These are phyloP conservation scores for Rhynchopsitta pachyrhyncha DNA, from an alignment of 2,113 vertebrate genomes.

Conservation along the genomic window DNA sequence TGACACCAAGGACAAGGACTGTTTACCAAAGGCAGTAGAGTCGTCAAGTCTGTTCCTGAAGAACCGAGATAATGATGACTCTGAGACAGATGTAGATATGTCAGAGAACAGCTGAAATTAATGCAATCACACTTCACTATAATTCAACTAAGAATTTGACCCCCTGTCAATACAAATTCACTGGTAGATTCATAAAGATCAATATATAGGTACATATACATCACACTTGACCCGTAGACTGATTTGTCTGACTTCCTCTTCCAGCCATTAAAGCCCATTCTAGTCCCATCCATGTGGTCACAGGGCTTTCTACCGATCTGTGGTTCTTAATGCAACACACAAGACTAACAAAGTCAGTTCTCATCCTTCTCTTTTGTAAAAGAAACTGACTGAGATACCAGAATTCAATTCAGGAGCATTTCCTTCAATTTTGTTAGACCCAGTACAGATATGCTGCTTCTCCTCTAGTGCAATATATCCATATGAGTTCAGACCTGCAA, in stretches of 20 bases:
- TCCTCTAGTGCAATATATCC: not conserved
- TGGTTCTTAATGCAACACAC: not conserved
- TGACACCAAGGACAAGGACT: not conserved
- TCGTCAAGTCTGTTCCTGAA: not conserved
- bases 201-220: not conserved
- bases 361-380: not conserved
- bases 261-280: not conserved
- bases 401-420: not conserved
- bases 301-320: not conserved
- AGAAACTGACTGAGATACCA: not conserved
- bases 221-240: not conserved
- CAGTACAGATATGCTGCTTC: not conserved
- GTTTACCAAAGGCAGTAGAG: not conserved
- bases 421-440: not conserved
- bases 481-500: not conserved
- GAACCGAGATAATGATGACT: not conserved
- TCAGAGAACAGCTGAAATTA: not conserved
- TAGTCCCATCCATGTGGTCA: not conserved
- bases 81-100: not conserved
- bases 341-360: not conserved
- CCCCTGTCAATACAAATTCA: not conserved
- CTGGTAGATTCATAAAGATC: not conserved
- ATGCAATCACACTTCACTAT: not conserved
- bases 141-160: not conserved
- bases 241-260: not conserved